Conservation (phyloP, 1,140 invertebrate species). For the Tetragnatha versicolor region DNA sequence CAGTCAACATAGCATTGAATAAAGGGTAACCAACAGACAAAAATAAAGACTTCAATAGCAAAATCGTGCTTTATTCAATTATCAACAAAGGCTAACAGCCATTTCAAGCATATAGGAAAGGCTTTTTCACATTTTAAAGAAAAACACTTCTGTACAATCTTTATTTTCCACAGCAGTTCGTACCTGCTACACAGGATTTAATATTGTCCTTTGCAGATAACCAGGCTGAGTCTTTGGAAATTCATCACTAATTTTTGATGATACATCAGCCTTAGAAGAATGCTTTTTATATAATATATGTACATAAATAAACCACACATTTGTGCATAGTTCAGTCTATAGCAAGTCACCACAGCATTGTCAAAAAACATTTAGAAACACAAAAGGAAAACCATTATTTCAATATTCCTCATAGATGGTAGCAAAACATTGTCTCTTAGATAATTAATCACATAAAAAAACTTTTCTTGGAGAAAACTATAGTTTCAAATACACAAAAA, state of each 20-base stretch:
- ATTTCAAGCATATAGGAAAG: slow-evolving; percentile 55
- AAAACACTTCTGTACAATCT: slow-evolving; percentile 55
- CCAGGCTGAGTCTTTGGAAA: slow-evolving; percentile 49
- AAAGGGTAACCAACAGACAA: not conserved
- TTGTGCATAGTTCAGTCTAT: slow-evolving; percentile 53
- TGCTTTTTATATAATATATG: slow-evolving; percentile 42
- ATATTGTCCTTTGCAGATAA: slow-evolving; percentile 26
- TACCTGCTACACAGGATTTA: slow-evolving; percentile 26
- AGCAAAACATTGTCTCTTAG: slow-evolving; percentile 10
- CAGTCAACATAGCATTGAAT: not conserved
- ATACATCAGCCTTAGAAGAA: slow-evolving; percentile 44
- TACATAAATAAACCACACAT: slow-evolving; percentile 50
- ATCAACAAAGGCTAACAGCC: slow-evolving; percentile 55
- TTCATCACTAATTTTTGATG: slow-evolving; percentile 40
- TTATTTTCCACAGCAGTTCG: slow-evolving; percentile 26
- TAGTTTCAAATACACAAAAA: slow-evolving; percentile 23
- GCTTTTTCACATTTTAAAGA: slow-evolving; percentile 52
- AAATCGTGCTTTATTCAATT: slow-evolving; percentile 56
- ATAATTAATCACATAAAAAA: slow-evolving; percentile 26
- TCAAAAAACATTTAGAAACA: slow-evolving; percentile 44
- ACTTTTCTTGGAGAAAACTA: not conserved
- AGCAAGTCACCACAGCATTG: slow-evolving; percentile 49
- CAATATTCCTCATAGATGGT: slow-evolving; percentile 21
- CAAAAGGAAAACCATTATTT: slow-evolving; percentile 35
- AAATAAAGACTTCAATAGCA: slow-evolving; percentile 41